Conservation (phyloP, 2,888 invertebrate genomes). For the Mimumesa dahlbomi region DNA sequence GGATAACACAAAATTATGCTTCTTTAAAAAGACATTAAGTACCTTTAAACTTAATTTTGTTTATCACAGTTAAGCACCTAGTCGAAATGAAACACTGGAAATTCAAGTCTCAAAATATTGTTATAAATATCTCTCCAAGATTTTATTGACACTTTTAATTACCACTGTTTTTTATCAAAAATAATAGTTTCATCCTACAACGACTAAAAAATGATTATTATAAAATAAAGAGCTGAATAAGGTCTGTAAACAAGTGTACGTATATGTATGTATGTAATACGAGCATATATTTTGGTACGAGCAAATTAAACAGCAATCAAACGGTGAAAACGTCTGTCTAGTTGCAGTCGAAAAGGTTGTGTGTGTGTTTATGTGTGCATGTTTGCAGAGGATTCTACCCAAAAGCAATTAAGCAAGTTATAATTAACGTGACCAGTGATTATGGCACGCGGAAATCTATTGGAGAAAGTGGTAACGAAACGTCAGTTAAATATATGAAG, state of each 20-base stretch:
- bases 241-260: too few species aligned
- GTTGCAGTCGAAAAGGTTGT: background rate
- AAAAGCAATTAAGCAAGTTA: conserved; percentile 56
- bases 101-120: too few species aligned
- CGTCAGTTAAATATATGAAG: conserved; percentile 30
- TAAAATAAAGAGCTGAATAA: too few species aligned
- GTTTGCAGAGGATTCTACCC: conserved; percentile 34
- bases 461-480: conserved; percentile 33
- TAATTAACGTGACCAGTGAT: conserved; percentile 57
- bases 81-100: too few species aligned
- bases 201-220: too few species aligned
- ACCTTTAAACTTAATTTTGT: conserved; percentile 51
- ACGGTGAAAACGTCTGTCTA: conserved; percentile 10
- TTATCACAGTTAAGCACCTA: conserved; percentile 8
- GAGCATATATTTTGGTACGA: background rate
- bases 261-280: too few species aligned
- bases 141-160: too few species aligned
- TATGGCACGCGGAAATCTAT: conserved; percentile 31
- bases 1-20: too few species aligned
- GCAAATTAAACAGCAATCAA: conserved; percentile 11
- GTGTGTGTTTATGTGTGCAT: conserved; percentile 12
- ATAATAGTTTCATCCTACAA: too few species aligned
- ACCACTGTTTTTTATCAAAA: too few species aligned
- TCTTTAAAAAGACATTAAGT: too few species aligned
- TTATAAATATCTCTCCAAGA: too few species aligned